Evolutionary conservation across 2,113 vertebrate species (phyloP).

Genomic region (Paramormyrops kingsleyae): DNA sequence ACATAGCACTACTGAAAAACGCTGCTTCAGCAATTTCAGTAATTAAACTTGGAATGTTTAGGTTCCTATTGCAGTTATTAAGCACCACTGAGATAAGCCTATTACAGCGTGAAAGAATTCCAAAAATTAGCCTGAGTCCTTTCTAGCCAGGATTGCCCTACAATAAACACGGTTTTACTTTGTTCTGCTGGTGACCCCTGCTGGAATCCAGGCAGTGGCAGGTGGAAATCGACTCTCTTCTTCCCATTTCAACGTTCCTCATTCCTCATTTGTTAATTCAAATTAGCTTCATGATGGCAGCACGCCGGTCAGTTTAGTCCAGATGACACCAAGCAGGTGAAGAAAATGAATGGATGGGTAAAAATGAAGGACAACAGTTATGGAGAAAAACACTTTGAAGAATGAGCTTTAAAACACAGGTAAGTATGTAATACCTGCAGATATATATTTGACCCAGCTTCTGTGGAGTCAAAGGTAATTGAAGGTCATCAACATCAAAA

Average conservation of each 20-base stretch:
- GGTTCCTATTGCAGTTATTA: background rate
- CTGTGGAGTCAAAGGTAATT: background rate
- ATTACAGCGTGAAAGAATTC: background rate
- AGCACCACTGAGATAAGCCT: background rate
- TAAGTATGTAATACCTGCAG: background rate
- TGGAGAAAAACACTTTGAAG: background rate
- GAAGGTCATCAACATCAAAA: background rate
- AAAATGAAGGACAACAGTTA: background rate
- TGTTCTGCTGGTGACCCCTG: conserved; percentile 1
- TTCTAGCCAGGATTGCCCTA: background rate
- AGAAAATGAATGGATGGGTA: background rate
- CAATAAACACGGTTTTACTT: background rate
- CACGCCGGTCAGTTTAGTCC: background rate
- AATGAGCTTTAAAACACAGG: background rate
- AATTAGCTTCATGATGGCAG: background rate
- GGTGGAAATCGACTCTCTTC: background rate
- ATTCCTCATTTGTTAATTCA: background rate
- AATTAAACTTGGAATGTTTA: background rate
- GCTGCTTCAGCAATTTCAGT: background rate
- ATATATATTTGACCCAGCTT: background rate
- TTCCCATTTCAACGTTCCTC: background rate
- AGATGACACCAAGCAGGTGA: background rate
- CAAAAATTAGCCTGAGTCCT: background rate
- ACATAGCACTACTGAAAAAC: background rate
- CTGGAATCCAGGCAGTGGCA: background rate